These are phyloP conservation scores for Coptotermes formosanus DNA, from an alignment of 1,140 invertebrate genomes.

Conservation along the genomic window DNA sequence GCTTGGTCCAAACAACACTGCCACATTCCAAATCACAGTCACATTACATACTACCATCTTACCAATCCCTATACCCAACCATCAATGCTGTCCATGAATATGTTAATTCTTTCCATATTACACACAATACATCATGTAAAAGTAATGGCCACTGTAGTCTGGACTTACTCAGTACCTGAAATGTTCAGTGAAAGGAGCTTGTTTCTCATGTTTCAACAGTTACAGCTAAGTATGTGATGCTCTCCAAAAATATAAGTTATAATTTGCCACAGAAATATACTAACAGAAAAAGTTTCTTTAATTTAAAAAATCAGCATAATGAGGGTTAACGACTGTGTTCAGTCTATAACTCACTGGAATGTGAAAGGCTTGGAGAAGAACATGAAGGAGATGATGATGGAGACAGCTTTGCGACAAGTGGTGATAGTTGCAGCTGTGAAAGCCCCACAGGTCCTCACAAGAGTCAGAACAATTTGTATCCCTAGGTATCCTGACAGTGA, in stretches of 20 bases:
- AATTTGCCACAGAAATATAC: background rate
- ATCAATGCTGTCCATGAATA: too few relatives aligned
- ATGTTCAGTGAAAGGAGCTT: background rate
- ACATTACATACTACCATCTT: too few relatives aligned
- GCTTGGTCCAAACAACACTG: too few relatives aligned
- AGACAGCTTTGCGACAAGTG: conserved; percentile 84
- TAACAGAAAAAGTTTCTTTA: background rate
- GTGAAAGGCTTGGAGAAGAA: conserved; percentile 95
- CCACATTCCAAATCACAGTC: too few relatives aligned
- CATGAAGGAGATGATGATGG: conserved; percentile 89
- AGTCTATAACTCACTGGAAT: conserved; percentile 70
- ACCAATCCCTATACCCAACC: too few relatives aligned
- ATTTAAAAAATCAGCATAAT: background rate
- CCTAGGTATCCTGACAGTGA: conserved; percentile 89
- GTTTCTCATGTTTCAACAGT: background rate
- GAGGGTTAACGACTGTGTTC: background rate
- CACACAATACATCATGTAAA: too few relatives aligned
- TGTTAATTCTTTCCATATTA: too few relatives aligned
- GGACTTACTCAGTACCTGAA: background rate
- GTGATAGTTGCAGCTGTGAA: conserved; percentile 89
- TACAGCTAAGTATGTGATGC: background rate
- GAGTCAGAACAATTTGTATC: conserved; percentile 84
- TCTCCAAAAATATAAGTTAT: background rate
- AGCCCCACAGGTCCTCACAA: conserved; percentile 85
- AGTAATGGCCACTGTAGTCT: too few relatives aligned